Evolutionary conservation across 2,797 vertebrate genomes (phyloP).

Genomic region (Pachyuromys duprasi): DNA sequence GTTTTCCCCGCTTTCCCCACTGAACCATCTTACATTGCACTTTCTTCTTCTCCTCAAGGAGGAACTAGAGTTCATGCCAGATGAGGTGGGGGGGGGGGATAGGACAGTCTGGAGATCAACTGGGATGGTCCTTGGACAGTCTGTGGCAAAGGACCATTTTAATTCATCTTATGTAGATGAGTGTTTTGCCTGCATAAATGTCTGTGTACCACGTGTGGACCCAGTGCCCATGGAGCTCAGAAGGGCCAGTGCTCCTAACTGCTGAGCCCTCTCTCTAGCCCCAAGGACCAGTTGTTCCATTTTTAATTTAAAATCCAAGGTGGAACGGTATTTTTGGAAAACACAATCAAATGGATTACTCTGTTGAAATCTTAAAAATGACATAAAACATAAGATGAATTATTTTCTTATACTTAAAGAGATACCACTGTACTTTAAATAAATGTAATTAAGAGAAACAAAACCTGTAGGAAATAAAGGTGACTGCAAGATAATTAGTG

Average conservation of each 20-base stretch:
- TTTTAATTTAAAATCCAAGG: not conserved
- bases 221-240: not conserved
- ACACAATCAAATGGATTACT: not conserved
- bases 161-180: not conserved
- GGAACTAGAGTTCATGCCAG: not conserved
- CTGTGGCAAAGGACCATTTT: not conserved
- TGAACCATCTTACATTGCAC: not conserved
- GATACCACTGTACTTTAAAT: constrained; percentile 6
- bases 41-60: not conserved
- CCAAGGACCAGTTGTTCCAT: not conserved
- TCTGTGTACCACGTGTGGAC: not conserved
- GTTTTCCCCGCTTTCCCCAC: not conserved
- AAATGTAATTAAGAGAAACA: constrained; percentile 47
- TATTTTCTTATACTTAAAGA: constrained; percentile 10
- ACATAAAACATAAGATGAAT: not conserved
- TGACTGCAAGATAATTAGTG: not conserved
- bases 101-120: not conserved
- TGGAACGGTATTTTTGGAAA: constrained; percentile 17
- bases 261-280: not conserved
- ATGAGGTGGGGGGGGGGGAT: not conserved
- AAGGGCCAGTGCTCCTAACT: not conserved
- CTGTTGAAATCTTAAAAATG: not conserved
- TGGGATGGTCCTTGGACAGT: not conserved
- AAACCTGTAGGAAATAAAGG: not conserved
- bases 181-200: not conserved